Conservation (phyloP, 2,888 invertebrate species). For the Leptinotarsa juncta region DNA sequence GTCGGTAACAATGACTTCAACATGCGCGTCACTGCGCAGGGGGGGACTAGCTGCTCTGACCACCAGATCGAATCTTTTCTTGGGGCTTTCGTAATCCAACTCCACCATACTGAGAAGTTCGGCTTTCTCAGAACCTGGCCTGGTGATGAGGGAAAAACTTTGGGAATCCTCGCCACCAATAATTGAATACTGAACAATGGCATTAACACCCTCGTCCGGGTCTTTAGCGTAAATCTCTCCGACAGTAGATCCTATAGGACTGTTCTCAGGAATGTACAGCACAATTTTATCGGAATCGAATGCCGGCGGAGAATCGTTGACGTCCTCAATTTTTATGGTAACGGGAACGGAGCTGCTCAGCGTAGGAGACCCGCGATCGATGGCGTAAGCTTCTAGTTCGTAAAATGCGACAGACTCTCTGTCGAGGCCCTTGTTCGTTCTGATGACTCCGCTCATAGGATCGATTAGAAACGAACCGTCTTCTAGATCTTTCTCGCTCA, state of each 20-base stretch:
- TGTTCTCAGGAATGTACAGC: conserved; percentile 93
- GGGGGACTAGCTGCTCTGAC: conserved; percentile 93
- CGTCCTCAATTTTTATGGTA: conserved; percentile 85
- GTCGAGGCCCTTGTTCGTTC: conserved; percentile 90
- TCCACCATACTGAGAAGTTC: conserved; percentile 91
- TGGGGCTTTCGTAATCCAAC: conserved; percentile 94
- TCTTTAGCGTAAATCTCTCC: conserved; percentile 91
- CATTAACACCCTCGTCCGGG: conserved; percentile 92
- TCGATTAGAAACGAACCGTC: conserved; percentile 94
- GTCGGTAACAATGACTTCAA: conserved; percentile 90
- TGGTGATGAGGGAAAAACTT: conserved; percentile 83
- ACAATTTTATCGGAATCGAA: conserved; percentile 90
- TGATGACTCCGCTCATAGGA: conserved; percentile 89
- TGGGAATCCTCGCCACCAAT: conserved; percentile 93
- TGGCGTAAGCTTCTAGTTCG: conserved; percentile 86
- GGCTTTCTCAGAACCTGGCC: conserved; percentile 86
- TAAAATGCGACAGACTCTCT: conserved; percentile 90
- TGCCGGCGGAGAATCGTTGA: conserved; percentile 91
- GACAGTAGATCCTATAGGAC: conserved; percentile 94
- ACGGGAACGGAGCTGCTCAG: conserved; percentile 73
- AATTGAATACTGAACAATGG: conserved; percentile 93
- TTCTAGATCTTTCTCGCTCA: conserved; percentile 79
- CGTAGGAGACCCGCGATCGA: conserved; percentile 83
- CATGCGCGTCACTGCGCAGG: conserved; percentile 86
- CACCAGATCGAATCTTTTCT: conserved; percentile 89